Conservation (phyloP, 2,888 invertebrate species). For the Mesoligia furuncula region DNA sequence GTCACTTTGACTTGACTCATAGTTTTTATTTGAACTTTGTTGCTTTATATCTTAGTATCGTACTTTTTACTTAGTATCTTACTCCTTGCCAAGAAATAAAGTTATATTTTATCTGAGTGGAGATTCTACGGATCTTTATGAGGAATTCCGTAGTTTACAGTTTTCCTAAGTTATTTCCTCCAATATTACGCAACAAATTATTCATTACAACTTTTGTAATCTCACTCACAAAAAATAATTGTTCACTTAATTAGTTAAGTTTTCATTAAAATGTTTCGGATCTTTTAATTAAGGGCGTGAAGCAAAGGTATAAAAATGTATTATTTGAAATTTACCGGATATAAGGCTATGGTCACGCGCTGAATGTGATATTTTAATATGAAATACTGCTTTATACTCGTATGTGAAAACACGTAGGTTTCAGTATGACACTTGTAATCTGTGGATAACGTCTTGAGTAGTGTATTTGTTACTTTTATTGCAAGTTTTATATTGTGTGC, state of each 20-base stretch:
- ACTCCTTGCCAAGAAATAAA: background rate
- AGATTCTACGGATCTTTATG: background rate
- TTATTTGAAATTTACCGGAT: too few relatives aligned
- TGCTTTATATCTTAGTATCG: background rate
- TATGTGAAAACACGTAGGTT: too few relatives aligned
- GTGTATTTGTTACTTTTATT: too few relatives aligned
- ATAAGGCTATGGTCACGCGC: conserved; percentile 33
- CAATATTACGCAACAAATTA: background rate
- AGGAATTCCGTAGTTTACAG: background rate
- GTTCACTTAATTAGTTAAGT: conserved; percentile 35
- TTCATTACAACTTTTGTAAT: conserved; percentile 41
- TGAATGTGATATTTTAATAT: conserved; percentile 27
- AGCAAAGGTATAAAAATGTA: too few relatives aligned
- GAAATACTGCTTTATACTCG: too few relatives aligned
- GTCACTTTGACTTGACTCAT: background rate
- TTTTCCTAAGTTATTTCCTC: background rate
- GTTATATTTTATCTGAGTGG: background rate
- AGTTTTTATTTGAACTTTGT: background rate
- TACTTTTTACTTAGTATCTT: background rate
- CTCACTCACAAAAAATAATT: conserved; percentile 12
- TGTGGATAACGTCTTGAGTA: too few relatives aligned
- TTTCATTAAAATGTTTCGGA: conserved; percentile 49
- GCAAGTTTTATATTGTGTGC: too few relatives aligned
- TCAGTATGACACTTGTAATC: too few relatives aligned
- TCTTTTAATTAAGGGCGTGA: conserved; percentile 47